phyloP scores from a whole-genome alignment of 1,140 invertebrate species.

The Zeugodacus cucurbitae region DNA sequence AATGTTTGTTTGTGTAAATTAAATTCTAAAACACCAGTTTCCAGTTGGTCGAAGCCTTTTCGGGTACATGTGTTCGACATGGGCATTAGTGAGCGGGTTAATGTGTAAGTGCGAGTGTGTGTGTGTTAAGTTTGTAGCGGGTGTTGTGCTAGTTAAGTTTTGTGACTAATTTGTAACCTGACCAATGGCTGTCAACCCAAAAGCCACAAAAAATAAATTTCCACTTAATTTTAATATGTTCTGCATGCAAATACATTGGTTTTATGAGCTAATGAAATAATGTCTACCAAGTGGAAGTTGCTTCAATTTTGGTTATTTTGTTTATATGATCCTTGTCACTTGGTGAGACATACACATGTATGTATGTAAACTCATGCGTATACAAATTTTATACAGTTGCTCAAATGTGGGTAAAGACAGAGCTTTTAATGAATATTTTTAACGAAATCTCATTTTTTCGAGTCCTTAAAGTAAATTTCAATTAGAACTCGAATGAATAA shows the following conservation, averaged over 20 bases:
- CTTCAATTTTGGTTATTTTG: no score
- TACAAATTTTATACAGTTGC: no score
- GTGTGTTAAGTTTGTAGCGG: neutral
- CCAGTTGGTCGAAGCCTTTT: neutral
- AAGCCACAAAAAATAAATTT: conserved; percentile 19
- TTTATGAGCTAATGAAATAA: conserved; percentile 20
- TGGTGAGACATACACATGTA: no score
- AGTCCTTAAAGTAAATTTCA: no score
- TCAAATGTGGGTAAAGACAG: no score
- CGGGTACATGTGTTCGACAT: neutral
- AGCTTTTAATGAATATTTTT: no score
- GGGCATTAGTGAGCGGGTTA: neutral
- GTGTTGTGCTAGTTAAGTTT: neutral
- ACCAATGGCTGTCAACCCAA: conserved; percentile 15
- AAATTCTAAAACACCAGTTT: conserved; percentile 3
- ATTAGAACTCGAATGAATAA: no score
- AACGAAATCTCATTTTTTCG: no score
- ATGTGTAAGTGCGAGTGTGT: neutral
- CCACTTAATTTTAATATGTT: conserved; percentile 33
- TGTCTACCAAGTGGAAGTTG: neutral
- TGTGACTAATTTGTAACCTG: conserved; percentile 37
- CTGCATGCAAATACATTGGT: neutral
- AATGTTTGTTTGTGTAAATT: neutral
- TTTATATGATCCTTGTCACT: no score
- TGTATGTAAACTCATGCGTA: no score